These are phyloP conservation scores for Phrixothrix hirtus DNA, from an alignment of 2,888 invertebrate genomes.

Conservation along the genomic window DNA sequence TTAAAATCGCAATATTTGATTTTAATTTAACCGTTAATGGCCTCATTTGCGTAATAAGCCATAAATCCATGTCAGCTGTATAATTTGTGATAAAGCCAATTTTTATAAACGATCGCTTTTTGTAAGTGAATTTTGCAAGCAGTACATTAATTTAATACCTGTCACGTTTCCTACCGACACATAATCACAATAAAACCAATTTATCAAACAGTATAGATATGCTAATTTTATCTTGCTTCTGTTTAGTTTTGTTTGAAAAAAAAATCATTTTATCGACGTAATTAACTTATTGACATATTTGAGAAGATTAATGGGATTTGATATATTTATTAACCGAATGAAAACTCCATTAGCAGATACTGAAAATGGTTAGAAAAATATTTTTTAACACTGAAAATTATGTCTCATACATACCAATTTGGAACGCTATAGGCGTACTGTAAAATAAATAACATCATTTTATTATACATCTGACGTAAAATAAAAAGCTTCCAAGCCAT, in stretches of 20 bases:
- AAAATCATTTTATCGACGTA: slow-evolving; percentile 1
- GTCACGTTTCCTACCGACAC: slow-evolving; percentile 15
- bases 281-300: slow-evolving; percentile 17
- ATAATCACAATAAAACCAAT: slow-evolving; percentile 16
- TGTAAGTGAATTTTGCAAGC: slow-evolving; percentile 16
- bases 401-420: too few relatives aligned
- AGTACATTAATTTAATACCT: slow-evolving; percentile 20
- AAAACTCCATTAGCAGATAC: too few relatives aligned
- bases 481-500: too few relatives aligned
- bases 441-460: too few relatives aligned
- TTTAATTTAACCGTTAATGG: not conserved
- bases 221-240: slow-evolving; percentile 14
- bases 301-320: slow-evolving; percentile 4
- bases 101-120: slow-evolving; percentile 17
- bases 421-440: too few relatives aligned
- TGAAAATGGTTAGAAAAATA: too few relatives aligned
- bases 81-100: slow-evolving; percentile 20
- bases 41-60: slow-evolving; percentile 14
- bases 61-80: slow-evolving; percentile 18
- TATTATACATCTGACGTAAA: too few relatives aligned
- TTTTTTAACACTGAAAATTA: too few relatives aligned
- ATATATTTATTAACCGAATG: not conserved
- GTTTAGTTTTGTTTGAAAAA: slow-evolving; percentile 10
- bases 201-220: slow-evolving; percentile 18
- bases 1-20: not conserved